These are phyloP conservation scores for Nymphicus hollandicus DNA, from an alignment of 2,113 vertebrate species.

Conservation along the genomic window DNA sequence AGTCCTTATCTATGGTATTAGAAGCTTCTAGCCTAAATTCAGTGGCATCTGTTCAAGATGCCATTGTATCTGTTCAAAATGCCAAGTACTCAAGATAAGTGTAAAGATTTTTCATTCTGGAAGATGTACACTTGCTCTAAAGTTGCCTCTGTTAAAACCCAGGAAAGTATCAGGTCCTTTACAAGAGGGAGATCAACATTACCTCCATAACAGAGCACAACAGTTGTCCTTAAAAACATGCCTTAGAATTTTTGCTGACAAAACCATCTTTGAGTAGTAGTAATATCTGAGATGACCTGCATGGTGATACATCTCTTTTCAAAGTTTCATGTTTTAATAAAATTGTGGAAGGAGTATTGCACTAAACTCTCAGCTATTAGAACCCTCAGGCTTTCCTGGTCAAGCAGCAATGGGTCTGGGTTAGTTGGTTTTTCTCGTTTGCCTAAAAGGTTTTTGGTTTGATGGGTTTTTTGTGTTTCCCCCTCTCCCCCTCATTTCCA, in stretches of 20 bases:
- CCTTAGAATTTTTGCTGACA: neutral
- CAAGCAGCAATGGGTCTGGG: neutral
- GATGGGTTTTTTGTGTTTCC: neutral
- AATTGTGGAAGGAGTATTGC: neutral
- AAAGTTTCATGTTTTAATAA: neutral
- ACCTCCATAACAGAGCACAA: neutral
- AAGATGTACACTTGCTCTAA: neutral
- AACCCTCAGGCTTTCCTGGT: neutral
- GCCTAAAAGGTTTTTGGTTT: neutral
- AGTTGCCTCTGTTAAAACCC: neutral
- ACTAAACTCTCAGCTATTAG: neutral
- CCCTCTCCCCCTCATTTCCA: neutral
- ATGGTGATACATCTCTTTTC: neutral
- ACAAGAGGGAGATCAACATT: accelerated
- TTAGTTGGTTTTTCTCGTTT: neutral
- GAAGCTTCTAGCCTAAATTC: neutral
- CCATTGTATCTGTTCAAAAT: too few relatives aligned
- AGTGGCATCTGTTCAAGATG: neutral
- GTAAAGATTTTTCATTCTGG: neutral
- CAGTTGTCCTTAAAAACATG: neutral
- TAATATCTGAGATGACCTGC: neutral
- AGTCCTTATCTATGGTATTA: neutral
- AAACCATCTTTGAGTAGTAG: neutral
- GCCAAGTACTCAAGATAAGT: neutral
- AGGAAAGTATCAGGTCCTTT: neutral